phyloP scores from a whole-genome alignment of 2,113 vertebrate species.

The Mungos mungo region DNA sequence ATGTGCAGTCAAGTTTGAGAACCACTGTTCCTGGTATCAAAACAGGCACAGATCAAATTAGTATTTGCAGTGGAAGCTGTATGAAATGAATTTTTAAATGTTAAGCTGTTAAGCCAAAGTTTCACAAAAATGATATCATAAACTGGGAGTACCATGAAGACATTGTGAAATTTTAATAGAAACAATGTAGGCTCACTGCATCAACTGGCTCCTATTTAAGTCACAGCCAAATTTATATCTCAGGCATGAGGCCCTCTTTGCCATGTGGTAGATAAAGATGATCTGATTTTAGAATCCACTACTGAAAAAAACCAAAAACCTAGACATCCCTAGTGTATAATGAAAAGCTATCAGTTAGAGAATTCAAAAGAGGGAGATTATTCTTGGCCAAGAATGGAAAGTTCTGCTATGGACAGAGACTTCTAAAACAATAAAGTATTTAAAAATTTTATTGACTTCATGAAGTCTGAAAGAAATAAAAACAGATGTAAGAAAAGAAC shows the following conservation, averaged over 20 bases:
- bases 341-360: slow-evolving; percentile 5
- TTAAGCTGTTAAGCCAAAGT: not conserved
- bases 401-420: not conserved
- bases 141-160: not conserved
- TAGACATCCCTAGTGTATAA: not conserved
- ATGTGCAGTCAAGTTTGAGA: not conserved
- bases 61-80: not conserved
- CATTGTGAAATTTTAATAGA: not conserved
- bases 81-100: not conserved
- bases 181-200: not conserved
- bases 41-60: not conserved
- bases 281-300: not conserved
- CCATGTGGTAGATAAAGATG: not conserved
- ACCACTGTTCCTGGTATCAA: not conserved
- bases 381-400: not conserved
- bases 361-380: not conserved
- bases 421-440: not conserved
- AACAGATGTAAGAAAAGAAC: slow-evolving; percentile 55
- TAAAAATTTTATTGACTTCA: not conserved
- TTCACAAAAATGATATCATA: not conserved
- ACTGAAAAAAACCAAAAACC: not conserved
- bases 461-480: slow-evolving; percentile 45
- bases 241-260: not conserved
- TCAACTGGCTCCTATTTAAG: not conserved
- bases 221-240: not conserved